Evolutionary conservation across 2,888 invertebrate genomes (phyloP), one percentile per base, ranked within the genome.

Genomic region (Oscheius sp.): DNA sequence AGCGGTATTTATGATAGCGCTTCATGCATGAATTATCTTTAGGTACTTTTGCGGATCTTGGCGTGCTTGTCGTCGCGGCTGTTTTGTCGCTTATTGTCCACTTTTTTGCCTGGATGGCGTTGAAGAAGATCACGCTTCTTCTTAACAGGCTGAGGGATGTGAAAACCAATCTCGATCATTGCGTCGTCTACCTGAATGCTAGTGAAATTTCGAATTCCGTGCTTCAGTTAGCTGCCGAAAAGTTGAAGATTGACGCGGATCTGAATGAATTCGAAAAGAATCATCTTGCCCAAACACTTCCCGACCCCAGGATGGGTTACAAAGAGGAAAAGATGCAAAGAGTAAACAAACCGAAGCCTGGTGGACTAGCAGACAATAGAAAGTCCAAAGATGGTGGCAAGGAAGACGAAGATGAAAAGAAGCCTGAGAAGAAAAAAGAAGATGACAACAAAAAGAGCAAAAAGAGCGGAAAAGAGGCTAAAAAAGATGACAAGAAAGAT

Each of bases 401-500:
- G 29, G 41, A 46, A 2, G 53, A 45, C 9, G 52, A 74, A 27
- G 53, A 70, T 58, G 45, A 43, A 43, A 56, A 58, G 56, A 69
- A 43, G 25, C 18, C 25, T 25, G 59, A 41, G 16, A 69, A 73
- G 69, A 35, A 23, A 2, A 55, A 68, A 56, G 43, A 43, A 45
- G 55, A 66, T 27, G 52, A 63, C 49, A 45, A 29, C 7, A 63
- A 71, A 29, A 72, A 68, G 52, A 43, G 56, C 29, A 70, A 56
- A 25, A 72, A 35, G 72, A 66, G 66, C 25, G 43, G 25, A 13
- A 69, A 45, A 18, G 18, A 23, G 3, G 46, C 53, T 25, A 52
- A 70, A 41, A 74, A 76, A 59, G 73, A 66, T 0, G 75, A 73
- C 9, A 56, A 56, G 46, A 76, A 75, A 45, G 72, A 75, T 49